Conservation (phyloP, 92 coral and sea anemone genomes). For the Epizoanthus illoricatus region DNA sequence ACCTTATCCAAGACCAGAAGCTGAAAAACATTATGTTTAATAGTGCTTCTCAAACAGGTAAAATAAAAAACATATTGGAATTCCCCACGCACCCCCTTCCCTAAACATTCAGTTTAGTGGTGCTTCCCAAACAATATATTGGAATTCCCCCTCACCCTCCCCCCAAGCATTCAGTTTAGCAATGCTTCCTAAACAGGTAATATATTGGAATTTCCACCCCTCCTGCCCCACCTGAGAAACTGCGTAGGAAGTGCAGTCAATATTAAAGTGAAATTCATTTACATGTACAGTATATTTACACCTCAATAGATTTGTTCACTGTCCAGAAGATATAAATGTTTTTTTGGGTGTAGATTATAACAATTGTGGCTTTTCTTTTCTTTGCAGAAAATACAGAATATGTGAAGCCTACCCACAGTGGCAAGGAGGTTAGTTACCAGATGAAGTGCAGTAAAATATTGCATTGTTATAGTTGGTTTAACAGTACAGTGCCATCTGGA, state of each 20-base stretch:
- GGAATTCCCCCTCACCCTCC: too few relatives aligned
- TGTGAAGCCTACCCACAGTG: constrained; percentile 84
- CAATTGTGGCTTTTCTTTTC: neutral
- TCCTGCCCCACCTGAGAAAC: neutral
- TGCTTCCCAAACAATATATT: too few relatives aligned
- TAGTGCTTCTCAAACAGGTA: too few relatives aligned
- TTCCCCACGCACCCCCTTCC: too few relatives aligned
- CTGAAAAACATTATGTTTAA: too few relatives aligned
- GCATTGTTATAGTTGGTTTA: neutral
- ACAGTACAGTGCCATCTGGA: too few relatives aligned
- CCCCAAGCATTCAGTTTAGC: too few relatives aligned
- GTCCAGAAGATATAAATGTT: neutral
- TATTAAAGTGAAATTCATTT: neutral
- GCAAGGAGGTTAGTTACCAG: constrained; percentile 72
- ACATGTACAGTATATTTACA: neutral
- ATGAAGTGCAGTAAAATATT: neutral
- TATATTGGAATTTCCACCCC: neutral
- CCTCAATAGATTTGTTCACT: neutral
- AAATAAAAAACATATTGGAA: too few relatives aligned
- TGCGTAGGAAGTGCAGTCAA: neutral
- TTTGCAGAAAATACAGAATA: constrained; percentile 39
- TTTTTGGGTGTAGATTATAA: neutral
- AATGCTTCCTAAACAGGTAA: too few relatives aligned
- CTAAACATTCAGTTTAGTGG: too few relatives aligned
- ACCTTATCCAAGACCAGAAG: too few relatives aligned